Percentiles rank a stretch among this genome's conserved stretches.
These are phyloP conservation scores for Tortrix viridana DNA, from an alignment of 2,888 invertebrate genomes.

Conservation along the genomic window DNA sequence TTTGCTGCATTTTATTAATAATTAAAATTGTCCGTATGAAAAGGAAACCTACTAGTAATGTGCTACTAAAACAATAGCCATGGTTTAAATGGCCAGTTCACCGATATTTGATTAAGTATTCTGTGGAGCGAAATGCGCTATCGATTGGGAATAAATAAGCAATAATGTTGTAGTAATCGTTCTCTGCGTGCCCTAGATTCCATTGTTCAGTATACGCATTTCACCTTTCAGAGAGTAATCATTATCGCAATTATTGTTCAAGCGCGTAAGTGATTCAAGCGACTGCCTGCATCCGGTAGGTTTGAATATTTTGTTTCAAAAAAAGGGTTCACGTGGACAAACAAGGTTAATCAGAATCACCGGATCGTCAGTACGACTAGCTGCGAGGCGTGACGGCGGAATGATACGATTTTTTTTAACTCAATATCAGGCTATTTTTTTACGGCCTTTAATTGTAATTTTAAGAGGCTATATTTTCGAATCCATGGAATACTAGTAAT, in stretches of 20 bases:
- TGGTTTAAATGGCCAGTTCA: conserved; percentile 16
- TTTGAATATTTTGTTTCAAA: conserved; percentile 56
- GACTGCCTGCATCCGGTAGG: conserved; percentile 60
- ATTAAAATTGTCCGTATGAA: too few species aligned
- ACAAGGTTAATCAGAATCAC: conserved; percentile 52
- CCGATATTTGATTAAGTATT: conserved; percentile 12
- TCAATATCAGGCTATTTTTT: too few species aligned
- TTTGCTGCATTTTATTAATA: too few species aligned
- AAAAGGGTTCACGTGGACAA: conserved; percentile 55
- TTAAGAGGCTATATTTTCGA: too few species aligned
- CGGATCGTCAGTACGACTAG: conserved; percentile 51
- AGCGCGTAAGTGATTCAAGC: conserved; percentile 42
- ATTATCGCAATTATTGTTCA: conserved; percentile 26
- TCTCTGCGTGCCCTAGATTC: conserved; percentile 19
- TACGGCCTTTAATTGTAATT: too few species aligned
- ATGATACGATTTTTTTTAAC: too few species aligned
- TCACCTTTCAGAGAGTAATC: conserved; percentile 16
- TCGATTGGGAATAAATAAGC: conserved; percentile 9
- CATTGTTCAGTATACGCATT: conserved; percentile 20
- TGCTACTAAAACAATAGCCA: conserved; percentile 11
- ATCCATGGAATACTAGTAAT: too few species aligned
- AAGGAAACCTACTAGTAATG: too few species aligned
- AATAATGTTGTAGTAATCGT: conserved; percentile 19
- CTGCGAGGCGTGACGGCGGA: conserved; percentile 67
- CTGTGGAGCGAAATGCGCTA: conserved; percentile 4